Evolutionary conservation across 2,888 invertebrate genomes (phyloP).

Genomic region (Arrhopalites spinosus): DNA sequence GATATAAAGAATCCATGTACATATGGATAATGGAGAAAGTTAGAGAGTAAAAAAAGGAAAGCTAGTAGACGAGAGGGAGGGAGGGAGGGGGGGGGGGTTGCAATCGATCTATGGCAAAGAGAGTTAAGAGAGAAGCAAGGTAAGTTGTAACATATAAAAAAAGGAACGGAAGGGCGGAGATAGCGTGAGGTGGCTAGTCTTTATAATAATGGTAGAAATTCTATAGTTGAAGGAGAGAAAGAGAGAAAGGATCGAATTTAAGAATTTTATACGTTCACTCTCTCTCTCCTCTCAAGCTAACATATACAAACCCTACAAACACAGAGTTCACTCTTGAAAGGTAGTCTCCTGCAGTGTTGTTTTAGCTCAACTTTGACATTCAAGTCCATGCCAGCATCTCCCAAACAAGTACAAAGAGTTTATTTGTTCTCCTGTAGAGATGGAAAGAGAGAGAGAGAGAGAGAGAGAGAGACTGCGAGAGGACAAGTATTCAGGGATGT

Average conservation of each 20-base stretch:
- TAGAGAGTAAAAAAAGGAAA: background rate
- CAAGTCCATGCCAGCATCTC: background rate
- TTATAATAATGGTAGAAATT: background rate
- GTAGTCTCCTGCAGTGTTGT: background rate
- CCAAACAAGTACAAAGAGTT: background rate
- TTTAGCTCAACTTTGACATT: conserved; percentile 10
- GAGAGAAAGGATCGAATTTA: too few relatives aligned
- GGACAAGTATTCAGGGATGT: too few relatives aligned
- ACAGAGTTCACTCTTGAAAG: background rate
- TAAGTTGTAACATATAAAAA: background rate
- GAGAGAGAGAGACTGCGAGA: background rate
- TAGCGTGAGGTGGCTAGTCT: background rate
- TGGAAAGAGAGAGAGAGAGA: background rate
- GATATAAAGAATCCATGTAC: background rate
- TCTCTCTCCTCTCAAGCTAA: background rate
- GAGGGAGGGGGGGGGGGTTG: background rate
- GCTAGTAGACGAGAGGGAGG: background rate
- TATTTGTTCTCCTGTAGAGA: background rate
- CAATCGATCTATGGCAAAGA: background rate
- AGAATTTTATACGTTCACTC: background rate
- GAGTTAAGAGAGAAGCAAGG: conserved; percentile 1
- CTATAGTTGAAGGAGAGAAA: background rate
- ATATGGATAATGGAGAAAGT: background rate
- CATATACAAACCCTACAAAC: background rate
- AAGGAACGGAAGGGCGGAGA: background rate